phyloP scores from a whole-genome alignment of 2,888 invertebrate genomes.

The Drosophila heteroneura region DNA sequence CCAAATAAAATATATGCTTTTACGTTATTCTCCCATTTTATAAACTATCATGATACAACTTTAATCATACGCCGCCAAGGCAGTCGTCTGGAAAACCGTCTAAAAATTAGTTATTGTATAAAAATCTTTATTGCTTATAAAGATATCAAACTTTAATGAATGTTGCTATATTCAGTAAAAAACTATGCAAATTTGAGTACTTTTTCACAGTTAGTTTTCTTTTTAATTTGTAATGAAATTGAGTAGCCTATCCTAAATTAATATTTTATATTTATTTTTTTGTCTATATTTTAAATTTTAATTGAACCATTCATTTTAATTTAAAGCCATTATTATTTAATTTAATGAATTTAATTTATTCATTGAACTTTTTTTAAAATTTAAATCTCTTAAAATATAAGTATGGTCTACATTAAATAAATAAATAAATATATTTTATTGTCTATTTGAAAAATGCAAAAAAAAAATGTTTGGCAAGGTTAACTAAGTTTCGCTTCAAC shows the following conservation, averaged over 20 bases:
- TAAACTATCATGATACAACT: neutral
- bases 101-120: neutral
- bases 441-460: neutral
- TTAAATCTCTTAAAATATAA: neutral
- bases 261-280: neutral
- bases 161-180: neutral
- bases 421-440: neutral
- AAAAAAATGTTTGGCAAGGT: neutral
- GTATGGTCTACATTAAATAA: neutral
- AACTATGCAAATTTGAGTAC: no score
- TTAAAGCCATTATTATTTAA: neutral
- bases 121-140: neutral
- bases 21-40: neutral
- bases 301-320: neutral
- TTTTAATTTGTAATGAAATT: neutral
- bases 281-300: neutral
- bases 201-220: no score
- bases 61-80: neutral
- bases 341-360: neutral
- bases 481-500: neutral
- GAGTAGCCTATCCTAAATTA: neutral
- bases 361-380: neutral
- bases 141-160: neutral
- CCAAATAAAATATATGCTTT: neutral
- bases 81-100: neutral